A percentile compares a stretch with the other conserved stretches of the same genome.
Evolutionary conservation across 2,797 vertebrate species (phyloP).

Genomic region (Oryzias sinensis): DNA sequence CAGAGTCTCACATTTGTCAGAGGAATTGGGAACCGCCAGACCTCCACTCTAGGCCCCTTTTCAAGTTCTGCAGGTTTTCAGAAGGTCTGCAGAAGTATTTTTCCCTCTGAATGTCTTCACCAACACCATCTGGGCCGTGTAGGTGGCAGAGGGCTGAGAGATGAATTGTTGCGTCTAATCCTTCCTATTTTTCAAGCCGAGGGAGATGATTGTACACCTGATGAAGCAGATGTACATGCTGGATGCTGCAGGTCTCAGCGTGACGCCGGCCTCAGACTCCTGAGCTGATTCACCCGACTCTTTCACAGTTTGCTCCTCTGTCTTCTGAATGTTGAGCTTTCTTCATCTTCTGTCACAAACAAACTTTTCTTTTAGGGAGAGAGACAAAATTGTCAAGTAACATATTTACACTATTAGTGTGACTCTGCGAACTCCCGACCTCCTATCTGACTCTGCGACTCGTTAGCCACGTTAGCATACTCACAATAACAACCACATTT

Average conservation of each 20-base stretch:
- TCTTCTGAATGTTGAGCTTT: neutral
- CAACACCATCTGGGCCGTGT: slow-evolving; percentile 67
- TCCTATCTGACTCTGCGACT: too few relatives aligned
- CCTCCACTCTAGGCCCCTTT: slow-evolving; percentile 26
- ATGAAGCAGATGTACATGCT: slow-evolving; percentile 53
- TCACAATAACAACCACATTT: too few relatives aligned
- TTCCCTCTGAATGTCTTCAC: slow-evolving; percentile 30
- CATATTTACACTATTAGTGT: too few relatives aligned
- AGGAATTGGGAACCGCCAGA: slow-evolving; percentile 44
- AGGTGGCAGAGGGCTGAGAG: slow-evolving; percentile 54
- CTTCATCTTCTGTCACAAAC: neutral
- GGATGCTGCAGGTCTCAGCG: slow-evolving; percentile 22
- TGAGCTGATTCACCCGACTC: slow-evolving; percentile 7
- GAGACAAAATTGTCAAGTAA: too few relatives aligned
- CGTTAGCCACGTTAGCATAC: too few relatives aligned
- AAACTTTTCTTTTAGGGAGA: neutral
- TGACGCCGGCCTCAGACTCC: slow-evolving; percentile 10
- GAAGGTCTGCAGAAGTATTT: slow-evolving; percentile 25
- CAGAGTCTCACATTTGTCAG: slow-evolving; percentile 55
- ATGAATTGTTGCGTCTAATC: slow-evolving; percentile 58
- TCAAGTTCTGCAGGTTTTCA: slow-evolving; percentile 15
- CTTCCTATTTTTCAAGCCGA: slow-evolving; percentile 38
- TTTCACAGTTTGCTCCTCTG: slow-evolving; percentile 1
- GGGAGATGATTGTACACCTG: slow-evolving; percentile 43
- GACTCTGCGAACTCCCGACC: too few relatives aligned